These are phyloP conservation scores for Brachystomella parvula DNA, from an alignment of 1,140 invertebrate species.

Conservation along the genomic window DNA sequence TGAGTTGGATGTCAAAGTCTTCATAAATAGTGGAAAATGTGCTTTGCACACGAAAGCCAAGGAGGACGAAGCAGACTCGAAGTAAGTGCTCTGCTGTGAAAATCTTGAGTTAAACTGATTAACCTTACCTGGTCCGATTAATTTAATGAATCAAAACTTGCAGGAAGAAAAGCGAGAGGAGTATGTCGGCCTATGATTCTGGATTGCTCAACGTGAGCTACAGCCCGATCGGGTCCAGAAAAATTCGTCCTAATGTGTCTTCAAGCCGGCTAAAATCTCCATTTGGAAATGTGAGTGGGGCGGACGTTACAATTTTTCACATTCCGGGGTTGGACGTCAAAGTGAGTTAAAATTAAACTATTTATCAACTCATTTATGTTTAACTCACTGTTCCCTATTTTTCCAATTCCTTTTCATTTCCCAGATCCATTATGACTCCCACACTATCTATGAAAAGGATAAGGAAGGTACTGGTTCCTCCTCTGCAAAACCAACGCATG, in stretches of 20 bases:
- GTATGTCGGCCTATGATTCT: constrained; percentile 29
- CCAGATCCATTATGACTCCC: constrained; percentile 77
- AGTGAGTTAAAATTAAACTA: constrained; percentile 45
- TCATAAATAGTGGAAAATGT: constrained; percentile 94
- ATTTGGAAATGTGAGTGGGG: constrained; percentile 43
- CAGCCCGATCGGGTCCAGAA: constrained; percentile 31
- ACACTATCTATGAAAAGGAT: constrained; percentile 61
- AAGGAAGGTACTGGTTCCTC: constrained; percentile 16
- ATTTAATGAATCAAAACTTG: too few relatives aligned
- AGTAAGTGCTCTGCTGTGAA: too few relatives aligned
- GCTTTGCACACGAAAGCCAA: constrained; percentile 81
- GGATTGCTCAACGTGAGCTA: constrained; percentile 19
- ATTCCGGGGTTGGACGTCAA: constrained; percentile 91
- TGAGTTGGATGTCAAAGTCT: constrained; percentile 90
- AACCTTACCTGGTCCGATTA: too few relatives aligned
- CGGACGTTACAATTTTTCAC: constrained; percentile 83
- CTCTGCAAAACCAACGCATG: constrained; percentile 15
- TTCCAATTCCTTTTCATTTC: too few relatives aligned
- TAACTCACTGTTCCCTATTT: neutral
- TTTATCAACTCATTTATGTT: neutral
- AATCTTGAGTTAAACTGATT: too few relatives aligned
- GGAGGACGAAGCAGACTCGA: constrained; percentile 54
- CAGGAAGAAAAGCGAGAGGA: constrained; percentile 36
- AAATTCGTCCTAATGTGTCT: constrained; percentile 38
- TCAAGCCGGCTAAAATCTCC: constrained; percentile 40